Percentiles rank a stretch among this genome's conserved stretches.
phyloP scores from a whole-genome alignment of 2,797 vertebrate genomes.

The Xenentodon cancila region DNA sequence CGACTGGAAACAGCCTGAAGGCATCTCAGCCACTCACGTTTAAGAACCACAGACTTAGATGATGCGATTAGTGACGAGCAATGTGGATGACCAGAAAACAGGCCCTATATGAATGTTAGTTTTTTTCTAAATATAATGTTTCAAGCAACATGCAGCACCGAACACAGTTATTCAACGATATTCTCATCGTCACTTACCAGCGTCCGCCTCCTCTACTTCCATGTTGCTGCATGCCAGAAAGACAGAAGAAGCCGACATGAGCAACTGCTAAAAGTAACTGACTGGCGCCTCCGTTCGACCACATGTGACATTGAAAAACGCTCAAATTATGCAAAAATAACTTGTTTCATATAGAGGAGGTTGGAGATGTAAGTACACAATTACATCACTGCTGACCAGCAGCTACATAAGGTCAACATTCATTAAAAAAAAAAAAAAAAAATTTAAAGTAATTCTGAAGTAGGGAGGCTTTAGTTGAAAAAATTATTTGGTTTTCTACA shows the following conservation, averaged over 20 bases:
- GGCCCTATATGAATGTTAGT: too few relatives aligned
- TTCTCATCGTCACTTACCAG: slow-evolving; percentile 71
- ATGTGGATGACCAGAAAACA: too few relatives aligned
- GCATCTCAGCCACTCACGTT: background rate
- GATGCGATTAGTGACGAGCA: background rate
- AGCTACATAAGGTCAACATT: slow-evolving; percentile 18
- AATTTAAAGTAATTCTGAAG: slow-evolving; percentile 11
- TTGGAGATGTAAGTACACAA: background rate
- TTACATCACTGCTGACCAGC: background rate
- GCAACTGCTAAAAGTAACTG: background rate
- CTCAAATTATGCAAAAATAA: slow-evolving; percentile 13
- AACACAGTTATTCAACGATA: background rate
- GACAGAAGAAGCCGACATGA: slow-evolving; percentile 37
- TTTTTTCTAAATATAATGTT: background rate
- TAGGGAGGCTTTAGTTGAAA: slow-evolving; percentile 2
- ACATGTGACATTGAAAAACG: background rate
- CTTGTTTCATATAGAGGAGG: slow-evolving; percentile 16
- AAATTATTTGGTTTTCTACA: background rate
- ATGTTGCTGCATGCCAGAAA: slow-evolving; percentile 78
- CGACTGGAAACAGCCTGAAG: background rate
- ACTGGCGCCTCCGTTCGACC: background rate
- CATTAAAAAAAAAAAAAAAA: slow-evolving; percentile 22
- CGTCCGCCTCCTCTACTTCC: slow-evolving; percentile 79
- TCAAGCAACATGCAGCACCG: slow-evolving; percentile 12
- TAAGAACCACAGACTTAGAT: background rate